These are phyloP conservation scores for Oreotrochilus melanogaster DNA, from an alignment of 2,113 vertebrate species.

Conservation along the genomic window DNA sequence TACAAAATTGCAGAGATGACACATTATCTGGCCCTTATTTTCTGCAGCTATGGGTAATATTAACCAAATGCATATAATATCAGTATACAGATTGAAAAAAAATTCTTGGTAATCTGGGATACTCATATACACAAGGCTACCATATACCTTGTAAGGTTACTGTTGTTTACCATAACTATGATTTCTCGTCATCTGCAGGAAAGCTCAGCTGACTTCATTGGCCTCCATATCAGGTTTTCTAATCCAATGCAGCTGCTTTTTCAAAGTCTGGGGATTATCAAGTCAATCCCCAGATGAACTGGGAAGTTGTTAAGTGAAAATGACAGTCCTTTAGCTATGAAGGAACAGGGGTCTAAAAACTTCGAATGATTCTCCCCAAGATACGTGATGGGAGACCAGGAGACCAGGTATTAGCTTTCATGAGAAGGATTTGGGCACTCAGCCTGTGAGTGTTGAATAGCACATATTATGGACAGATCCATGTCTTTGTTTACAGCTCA, in stretches of 20 bases:
- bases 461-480: not conserved
- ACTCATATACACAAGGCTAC: not conserved
- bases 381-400: not conserved
- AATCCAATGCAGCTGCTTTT: slow-evolving; percentile 65
- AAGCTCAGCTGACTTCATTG: slow-evolving; percentile 47
- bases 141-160: not conserved
- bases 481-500: not conserved
- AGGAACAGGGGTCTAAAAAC: not conserved
- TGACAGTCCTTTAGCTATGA: not conserved
- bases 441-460: not conserved
- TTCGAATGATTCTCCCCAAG: not conserved
- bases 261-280: slow-evolving; percentile 66
- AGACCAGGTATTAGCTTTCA: not conserved
- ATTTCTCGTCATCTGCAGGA: slow-evolving; percentile 32
- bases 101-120: not conserved
- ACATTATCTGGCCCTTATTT: not conserved
- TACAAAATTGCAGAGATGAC: not conserved
- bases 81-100: not conserved
- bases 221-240: slow-evolving; percentile 58
- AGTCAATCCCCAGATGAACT: slow-evolving; percentile 48
- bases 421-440: not conserved
- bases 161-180: slow-evolving; percentile 16
- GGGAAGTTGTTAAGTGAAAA: slow-evolving; percentile 56
- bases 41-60: not conserved
- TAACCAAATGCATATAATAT: not conserved